Evolutionary conservation across 2,113 vertebrate genomes (phyloP).

Genomic region (Tapirus terrestris): DNA sequence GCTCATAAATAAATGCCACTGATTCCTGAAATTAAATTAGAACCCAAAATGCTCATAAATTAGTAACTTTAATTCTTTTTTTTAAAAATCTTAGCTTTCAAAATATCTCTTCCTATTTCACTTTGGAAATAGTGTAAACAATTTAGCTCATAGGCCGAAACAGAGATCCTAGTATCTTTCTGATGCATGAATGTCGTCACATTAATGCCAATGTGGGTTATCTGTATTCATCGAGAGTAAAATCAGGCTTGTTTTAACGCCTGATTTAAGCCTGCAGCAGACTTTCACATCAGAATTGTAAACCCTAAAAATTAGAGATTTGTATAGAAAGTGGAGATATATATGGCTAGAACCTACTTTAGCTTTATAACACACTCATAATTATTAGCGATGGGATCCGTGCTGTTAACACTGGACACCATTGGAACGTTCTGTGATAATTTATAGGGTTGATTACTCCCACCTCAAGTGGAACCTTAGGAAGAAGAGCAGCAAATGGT

Average conservation of each 20-base stretch:
- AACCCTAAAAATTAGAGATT: slow-evolving; percentile 38
- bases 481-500: slow-evolving; percentile 22
- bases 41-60: not conserved
- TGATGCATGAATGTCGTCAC: not conserved
- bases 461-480: slow-evolving; percentile 32
- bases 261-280: slow-evolving; percentile 53
- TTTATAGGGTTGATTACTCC: slow-evolving; percentile 60
- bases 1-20: not conserved
- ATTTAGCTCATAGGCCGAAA: slow-evolving; percentile 28
- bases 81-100: not conserved
- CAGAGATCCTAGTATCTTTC: slow-evolving; percentile 1
- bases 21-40: slow-evolving; percentile 54
- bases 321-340: not conserved
- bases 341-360: not conserved
- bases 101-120: slow-evolving; percentile 2
- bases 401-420: slow-evolving; percentile 1
- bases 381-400: slow-evolving; percentile 36
- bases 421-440: slow-evolving; percentile 52
- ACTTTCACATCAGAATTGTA: slow-evolving; percentile 29
- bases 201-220: slow-evolving; percentile 51
- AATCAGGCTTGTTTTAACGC: slow-evolving; percentile 22
- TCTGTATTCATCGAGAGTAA: slow-evolving; percentile 39
- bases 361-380: slow-evolving; percentile 14
- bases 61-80: not conserved
- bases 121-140: slow-evolving; percentile 1